Base-by-base conservation (phyloP, 23 tunicate genomes). In the Corella eumyota region DNA sequence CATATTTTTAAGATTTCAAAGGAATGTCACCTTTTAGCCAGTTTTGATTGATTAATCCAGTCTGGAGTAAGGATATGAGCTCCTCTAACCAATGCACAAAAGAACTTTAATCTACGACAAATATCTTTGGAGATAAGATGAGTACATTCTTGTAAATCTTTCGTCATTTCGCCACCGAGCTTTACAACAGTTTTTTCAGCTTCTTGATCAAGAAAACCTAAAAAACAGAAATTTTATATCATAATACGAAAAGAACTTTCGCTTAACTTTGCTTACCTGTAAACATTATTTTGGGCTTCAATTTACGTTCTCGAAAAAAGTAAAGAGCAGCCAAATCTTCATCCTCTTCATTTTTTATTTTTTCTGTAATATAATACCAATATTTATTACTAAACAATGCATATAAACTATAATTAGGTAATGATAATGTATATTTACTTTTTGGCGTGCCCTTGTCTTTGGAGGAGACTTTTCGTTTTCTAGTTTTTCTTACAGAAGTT, bases 81-180 rank as follows among this genome's bases (percentile, higher is more conserved):
- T 29, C 94, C 94, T 20, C 72, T 64, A 9, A 72, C 75, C 29
- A 75, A 50, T 2, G 94, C 94, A 65, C 94, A 84, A 1, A 84
- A 47, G 37, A 84, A 84, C 65, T 84, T 84, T 19, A 84, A 69
- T 34, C 83, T 84, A 36, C 94, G 71, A n/a, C 83, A 66, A 61
- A 84, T 84, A 29, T 84, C 75, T 46, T 84, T 83, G 6, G 94
- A 75, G 9, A 84, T 69, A 48, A 84, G 62, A 46, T 84, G 94
- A 22, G 94, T 84, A 72, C 94, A 75, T 34, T 84, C 94, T 36
- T 63, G 65, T 66, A 84, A 46, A 34, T 84, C 83, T 33, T 67
- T 62, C 23, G 73, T 80, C 53, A 84, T 40, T 33, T 36, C 49
- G 26, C 94, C 94, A 35, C 94, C 94, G 7, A 84, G 75, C 20